Evolutionary conservation across 2,113 vertebrate genomes (phyloP), one percentile per base, ranked within the genome.

Genomic region (Trinectes maculatus): DNA sequence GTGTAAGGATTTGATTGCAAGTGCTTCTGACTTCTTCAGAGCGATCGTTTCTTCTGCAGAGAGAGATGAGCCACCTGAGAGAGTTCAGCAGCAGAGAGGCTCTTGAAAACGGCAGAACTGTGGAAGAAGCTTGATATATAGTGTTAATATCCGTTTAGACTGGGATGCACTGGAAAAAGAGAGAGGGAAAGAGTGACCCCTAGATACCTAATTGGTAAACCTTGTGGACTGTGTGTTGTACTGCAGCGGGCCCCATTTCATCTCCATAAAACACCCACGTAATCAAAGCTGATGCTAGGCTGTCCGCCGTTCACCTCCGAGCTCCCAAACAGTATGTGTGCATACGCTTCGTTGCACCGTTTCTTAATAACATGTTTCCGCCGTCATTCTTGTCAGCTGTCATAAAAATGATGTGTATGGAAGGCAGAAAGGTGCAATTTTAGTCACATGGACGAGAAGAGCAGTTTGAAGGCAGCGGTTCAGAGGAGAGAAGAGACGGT

Each of bases 41-140:
- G 8, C 22, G 34, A 46, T 66, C n/a, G 49, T 77, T 82, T 82
- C 59, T 80, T 85, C 74, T 48, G 61, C 58, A 31, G 28, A 51
- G 25, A 24, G n/a, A 55, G 18, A 71, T 3, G 36, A 78, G 59
- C 37, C 71, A 71, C 71, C 15, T 47, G 75, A 60, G 71, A 61
- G 42, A 8, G 22, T 9, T 57, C 18, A 10, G 52, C 61, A 60
- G 26, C 37, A 46, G 48, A 47, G 34, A 24, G 52, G 34, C 71
- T 43, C 31, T 68, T 42, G 26, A 48, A 66, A 46, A 48, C 31
- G 67, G 37, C 33, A 28, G 26, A 63, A 31, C 12, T 56, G n/a
- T 33, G 15, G 46, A n/a, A 44, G 33, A 40, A 39, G 39, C 42
- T 61, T 60, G 52, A 78, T 74, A 48, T 69, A 65, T 39, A 60